phyloP scores from a whole-genome alignment of 2,888 invertebrate genomes.

The Sussaba pulchella region DNA sequence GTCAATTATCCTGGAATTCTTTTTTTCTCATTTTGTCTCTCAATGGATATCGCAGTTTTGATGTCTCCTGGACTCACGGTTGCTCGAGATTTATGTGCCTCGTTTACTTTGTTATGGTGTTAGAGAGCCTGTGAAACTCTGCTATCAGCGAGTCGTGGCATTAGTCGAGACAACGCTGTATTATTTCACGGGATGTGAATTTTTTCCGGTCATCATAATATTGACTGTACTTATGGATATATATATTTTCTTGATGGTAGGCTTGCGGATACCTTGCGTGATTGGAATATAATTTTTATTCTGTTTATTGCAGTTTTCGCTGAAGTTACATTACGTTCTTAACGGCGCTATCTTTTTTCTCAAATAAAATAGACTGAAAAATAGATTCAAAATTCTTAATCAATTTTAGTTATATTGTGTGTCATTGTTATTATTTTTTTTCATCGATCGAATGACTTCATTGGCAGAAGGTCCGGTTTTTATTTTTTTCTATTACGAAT shows the following conservation, averaged over 20 bases:
- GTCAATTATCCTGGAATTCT: constrained; percentile 65
- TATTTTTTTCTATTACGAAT: constrained; percentile 13
- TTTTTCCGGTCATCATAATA: not conserved
- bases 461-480: constrained; percentile 45
- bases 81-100: constrained; percentile 45
- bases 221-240: not conserved
- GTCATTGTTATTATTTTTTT: not conserved
- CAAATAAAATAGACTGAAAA: too few species aligned
- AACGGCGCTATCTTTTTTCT: too few species aligned
- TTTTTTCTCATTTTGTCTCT: constrained; percentile 39
- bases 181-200: not conserved
- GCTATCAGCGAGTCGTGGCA: not conserved
- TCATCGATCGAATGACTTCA: constrained; percentile 12
- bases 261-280: too few species aligned
- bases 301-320: too few species aligned
- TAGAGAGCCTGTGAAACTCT: not conserved
- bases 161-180: not conserved
- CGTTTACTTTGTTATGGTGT: constrained; percentile 33
- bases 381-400: not conserved
- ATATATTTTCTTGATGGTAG: not conserved
- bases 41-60: constrained; percentile 40
- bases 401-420: not conserved
- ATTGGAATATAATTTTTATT: too few species aligned
- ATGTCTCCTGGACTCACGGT: constrained; percentile 41
- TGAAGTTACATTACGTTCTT: too few species aligned